Conservation (phyloP, 2,888 invertebrate genomes). For the Oxystoma pomonae region DNA sequence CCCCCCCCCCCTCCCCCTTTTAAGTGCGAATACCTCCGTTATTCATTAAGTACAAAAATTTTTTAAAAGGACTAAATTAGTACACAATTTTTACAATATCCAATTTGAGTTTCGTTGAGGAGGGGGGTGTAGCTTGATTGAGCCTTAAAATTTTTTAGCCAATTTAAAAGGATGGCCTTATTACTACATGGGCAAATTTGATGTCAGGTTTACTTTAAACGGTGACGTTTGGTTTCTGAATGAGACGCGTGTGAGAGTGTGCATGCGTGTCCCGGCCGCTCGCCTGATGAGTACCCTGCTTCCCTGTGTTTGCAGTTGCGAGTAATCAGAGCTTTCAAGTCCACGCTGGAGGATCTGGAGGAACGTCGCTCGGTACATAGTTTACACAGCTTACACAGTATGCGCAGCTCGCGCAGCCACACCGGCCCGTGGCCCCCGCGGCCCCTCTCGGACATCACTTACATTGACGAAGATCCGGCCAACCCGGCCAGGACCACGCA, state of each 20-base stretch:
- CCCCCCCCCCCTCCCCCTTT: too few species aligned
- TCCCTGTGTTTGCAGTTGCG: constrained; percentile 92
- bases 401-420: constrained; percentile 73
- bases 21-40: too few species aligned
- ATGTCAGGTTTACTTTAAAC: too few species aligned
- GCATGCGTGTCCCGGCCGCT: constrained; percentile 45
- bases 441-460: constrained; percentile 79
- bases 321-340: constrained; percentile 99
- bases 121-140: too few species aligned
- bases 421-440: constrained; percentile 60
- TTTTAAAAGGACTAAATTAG: too few species aligned
- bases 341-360: constrained; percentile 98
- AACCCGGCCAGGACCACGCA: constrained; percentile 37
- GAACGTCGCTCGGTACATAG: constrained; percentile 98
- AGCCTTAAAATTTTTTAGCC: too few species aligned
- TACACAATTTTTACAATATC: too few species aligned
- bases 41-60: too few species aligned
- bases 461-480: constrained; percentile 50
- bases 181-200: too few species aligned
- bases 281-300: constrained; percentile 50
- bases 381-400: constrained; percentile 88
- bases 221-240: neutral
- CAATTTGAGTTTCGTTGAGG: too few species aligned
- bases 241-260: constrained; percentile 25
- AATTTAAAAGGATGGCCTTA: too few species aligned